Conservation (phyloP, 2,888 invertebrate genomes). For the Drosophila kuntzei region DNA sequence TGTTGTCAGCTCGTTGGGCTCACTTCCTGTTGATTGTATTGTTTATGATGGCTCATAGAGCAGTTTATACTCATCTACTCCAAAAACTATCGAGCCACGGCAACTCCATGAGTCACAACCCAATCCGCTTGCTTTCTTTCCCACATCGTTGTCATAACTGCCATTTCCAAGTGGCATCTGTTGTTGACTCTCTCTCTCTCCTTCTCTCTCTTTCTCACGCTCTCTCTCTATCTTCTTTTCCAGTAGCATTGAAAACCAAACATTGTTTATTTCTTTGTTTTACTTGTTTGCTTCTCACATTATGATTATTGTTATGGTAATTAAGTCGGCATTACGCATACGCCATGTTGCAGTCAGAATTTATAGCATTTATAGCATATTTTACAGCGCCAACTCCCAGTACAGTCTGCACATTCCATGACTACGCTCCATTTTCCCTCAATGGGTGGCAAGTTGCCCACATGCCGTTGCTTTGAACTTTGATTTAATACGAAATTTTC, state of each 20-base stretch:
- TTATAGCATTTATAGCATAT: constrained; percentile 27
- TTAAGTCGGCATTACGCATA: constrained; percentile 41
- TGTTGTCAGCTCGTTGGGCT: constrained; percentile 48
- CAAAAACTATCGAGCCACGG: constrained; percentile 9
- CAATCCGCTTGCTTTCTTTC: background rate
- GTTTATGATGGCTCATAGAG: constrained; percentile 56
- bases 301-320: constrained; percentile 47
- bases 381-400: constrained; percentile 6
- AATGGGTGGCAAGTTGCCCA: background rate
- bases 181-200: background rate
- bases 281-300: background rate
- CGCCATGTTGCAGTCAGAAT: constrained; percentile 3
- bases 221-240: background rate
- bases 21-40: constrained; percentile 66
- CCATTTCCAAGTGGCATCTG: constrained; percentile 34
- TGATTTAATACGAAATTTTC: constrained; percentile 52
- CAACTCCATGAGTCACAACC: constrained; percentile 23
- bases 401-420: constrained; percentile 22
- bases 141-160: constrained; percentile 29
- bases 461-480: constrained; percentile 48
- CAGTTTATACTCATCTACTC: constrained; percentile 18
- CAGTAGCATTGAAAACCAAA: constrained; percentile 22
- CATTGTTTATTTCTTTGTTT: constrained; percentile 20
- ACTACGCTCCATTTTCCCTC: background rate
- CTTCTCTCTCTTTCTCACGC: background rate